Evolutionary conservation across 2,797 vertebrate species (phyloP).

Genomic region (Enteromius unitaeniatus): DNA sequence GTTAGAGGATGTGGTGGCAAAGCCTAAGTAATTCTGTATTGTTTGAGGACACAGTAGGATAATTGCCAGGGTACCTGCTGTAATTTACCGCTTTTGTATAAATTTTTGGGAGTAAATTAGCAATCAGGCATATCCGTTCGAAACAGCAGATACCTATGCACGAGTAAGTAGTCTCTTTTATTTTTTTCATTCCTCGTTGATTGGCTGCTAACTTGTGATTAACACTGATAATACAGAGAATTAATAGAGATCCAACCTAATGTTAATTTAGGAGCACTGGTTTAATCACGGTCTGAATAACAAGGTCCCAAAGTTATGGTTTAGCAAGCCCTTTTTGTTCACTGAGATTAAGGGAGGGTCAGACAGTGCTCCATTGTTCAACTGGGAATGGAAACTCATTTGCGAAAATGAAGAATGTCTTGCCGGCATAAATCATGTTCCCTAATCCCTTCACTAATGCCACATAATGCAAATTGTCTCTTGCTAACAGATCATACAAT

Average conservation of each 20-base stretch:
- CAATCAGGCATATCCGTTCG: conserved; percentile 12
- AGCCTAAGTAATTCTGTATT: neutral
- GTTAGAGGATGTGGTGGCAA: conserved; percentile 6
- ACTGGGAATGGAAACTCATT: conserved; percentile 82
- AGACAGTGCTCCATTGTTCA: conserved; percentile 77
- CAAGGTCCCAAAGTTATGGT: conserved; percentile 78
- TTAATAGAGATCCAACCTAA: conserved; percentile 69
- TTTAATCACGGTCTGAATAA: conserved; percentile 79
- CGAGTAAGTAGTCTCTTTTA: conserved; percentile 19
- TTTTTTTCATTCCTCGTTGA: conserved; percentile 61
- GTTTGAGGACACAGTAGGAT: conserved; percentile 16
- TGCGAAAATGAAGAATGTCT: conserved; percentile 84
- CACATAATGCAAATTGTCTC: conserved; percentile 80
- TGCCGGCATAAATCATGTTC: conserved; percentile 81
- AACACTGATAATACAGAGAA: conserved; percentile 68
- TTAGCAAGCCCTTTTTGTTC: conserved; percentile 78
- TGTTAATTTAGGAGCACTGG: conserved; percentile 79
- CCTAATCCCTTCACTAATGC: conserved; percentile 81
- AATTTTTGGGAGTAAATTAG: conserved; percentile 17
- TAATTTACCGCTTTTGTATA: conserved; percentile 11
- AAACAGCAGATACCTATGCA: conserved; percentile 6
- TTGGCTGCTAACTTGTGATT: conserved; percentile 69
- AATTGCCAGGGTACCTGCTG: conserved; percentile 11
- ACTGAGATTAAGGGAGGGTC: conserved; percentile 81
- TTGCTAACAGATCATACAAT: conserved; percentile 79